Conservation (phyloP, 2,797 vertebrate species). For the Xiphorhynchus erythropygius region DNA sequence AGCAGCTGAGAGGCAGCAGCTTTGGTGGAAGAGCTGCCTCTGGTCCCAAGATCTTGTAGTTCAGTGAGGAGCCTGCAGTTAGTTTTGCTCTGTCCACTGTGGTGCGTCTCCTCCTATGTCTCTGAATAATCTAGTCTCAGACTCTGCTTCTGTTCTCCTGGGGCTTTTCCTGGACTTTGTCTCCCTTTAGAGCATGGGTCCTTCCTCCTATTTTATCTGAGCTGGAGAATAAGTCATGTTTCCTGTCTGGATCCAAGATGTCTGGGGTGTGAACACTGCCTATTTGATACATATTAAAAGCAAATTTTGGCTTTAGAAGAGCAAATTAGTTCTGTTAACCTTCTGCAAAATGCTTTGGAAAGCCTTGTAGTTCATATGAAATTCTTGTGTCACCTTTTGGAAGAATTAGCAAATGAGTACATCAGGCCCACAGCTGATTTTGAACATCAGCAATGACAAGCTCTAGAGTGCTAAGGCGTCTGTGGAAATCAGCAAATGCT, state of each 20-base stretch:
- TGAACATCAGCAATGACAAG: not conserved
- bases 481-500: not conserved
- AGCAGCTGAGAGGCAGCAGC: not conserved
- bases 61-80: not conserved
- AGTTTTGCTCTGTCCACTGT: not conserved
- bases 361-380: not conserved
- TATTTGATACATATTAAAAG: not conserved
- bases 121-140: not conserved
- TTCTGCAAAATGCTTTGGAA: not conserved
- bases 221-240: not conserved
- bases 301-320: not conserved
- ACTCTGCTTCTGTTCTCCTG: not conserved
- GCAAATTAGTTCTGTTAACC: not conserved
- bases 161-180: not conserved
- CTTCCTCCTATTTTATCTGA: not conserved
- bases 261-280: not conserved
- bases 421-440: not conserved
- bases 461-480: not conserved
- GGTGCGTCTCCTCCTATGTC: not conserved
- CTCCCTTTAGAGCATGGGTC: not conserved
- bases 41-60: not conserved
- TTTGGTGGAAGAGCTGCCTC: not conserved
- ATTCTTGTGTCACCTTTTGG: not conserved
- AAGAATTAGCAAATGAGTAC: not conserved
- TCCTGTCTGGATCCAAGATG: not conserved